Base-by-base conservation (phyloP, 2,113 vertebrate genomes). In the Phalacrocorax pelagicus region DNA sequence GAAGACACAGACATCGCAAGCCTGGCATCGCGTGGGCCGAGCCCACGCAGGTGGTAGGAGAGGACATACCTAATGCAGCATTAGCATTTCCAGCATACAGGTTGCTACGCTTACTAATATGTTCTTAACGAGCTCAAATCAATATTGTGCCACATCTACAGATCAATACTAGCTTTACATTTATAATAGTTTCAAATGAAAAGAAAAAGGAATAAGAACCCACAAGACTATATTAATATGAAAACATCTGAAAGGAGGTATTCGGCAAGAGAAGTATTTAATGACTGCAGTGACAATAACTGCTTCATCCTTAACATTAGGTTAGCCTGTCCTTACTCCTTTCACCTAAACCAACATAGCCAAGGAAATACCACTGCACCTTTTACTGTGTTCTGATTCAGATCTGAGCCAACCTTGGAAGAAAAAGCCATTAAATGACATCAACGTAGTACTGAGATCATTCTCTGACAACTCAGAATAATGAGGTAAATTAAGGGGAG, bases 391-490 rank as follows among this genome's bases (percentile, higher is more conserved):
- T 42, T 34, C 49, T 58, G n/a, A 86, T 66, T 88, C 81, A 94
- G 54, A 59, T 73, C 54, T 84, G 30, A 96, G 88, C n/a, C 82
- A 96, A 32, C 46, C 78, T 95, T 63, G 66, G 66, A 87, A 81
- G 58, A 87, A 87, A 75, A 93, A 89, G 54, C 67, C 67, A 89
- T 80, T 73, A 86, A 73, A 62, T 40, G 23, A 83, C 52, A 90
- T 94, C 65, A 92, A 82, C 4, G 1, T 14, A 91, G 49, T 13
- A 92, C 16, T 86, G 85, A 92, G 65, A 90, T 80, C 55, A 30
- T 46, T 86, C 55, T 92, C 59, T 95, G 95, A 97, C 88, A 90
- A 94, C 73, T 58, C 92, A 91, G 92, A 93, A 90, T 80, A 92
- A 88, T 93, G 84, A 94, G 78, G 34, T 81, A 87, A 94, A 94